These are phyloP conservation scores for Eilema caniola DNA, from an alignment of 2,888 invertebrate genomes.

Conservation along the genomic window DNA sequence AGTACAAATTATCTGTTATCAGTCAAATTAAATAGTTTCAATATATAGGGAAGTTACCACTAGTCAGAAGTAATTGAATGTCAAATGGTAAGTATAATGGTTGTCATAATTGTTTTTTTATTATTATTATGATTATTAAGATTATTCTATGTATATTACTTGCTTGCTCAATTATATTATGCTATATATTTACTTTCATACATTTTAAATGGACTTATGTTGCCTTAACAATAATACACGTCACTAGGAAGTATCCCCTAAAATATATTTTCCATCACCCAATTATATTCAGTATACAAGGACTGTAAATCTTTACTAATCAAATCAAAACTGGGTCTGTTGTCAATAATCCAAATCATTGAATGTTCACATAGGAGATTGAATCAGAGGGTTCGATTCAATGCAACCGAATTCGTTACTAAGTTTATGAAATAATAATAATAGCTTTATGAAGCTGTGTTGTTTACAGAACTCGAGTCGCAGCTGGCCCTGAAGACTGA, in stretches of 20 bases:
- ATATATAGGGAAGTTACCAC: too few relatives aligned
- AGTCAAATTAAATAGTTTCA: too few relatives aligned
- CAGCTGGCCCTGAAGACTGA: conserved; percentile 59
- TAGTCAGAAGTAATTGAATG: too few relatives aligned
- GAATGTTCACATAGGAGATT: neutral
- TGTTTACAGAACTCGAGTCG: conserved; percentile 79
- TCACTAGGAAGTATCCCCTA: neutral
- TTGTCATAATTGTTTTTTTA: too few relatives aligned
- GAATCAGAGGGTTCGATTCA: neutral
- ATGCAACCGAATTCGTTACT: neutral
- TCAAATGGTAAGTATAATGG: too few relatives aligned
- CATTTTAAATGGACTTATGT: neutral
- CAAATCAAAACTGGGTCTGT: conserved; percentile 38
- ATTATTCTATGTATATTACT: neutral
- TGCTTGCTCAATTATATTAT: neutral
- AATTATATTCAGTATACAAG: neutral
- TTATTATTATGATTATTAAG: too few relatives aligned
- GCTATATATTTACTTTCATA: neutral
- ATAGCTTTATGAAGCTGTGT: conserved; percentile 80
- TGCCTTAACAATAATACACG: neutral
- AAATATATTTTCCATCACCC: neutral
- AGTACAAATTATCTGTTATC: too few relatives aligned
- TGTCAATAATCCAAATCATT: conserved; percentile 19
- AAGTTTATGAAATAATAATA: conserved; percentile 28
- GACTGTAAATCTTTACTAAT: conserved; percentile 24